A percentile compares a stretch with the other conserved stretches of the same genome.
phyloP scores from a whole-genome alignment of 2,888 invertebrate species.

The Nasonia oneida region DNA sequence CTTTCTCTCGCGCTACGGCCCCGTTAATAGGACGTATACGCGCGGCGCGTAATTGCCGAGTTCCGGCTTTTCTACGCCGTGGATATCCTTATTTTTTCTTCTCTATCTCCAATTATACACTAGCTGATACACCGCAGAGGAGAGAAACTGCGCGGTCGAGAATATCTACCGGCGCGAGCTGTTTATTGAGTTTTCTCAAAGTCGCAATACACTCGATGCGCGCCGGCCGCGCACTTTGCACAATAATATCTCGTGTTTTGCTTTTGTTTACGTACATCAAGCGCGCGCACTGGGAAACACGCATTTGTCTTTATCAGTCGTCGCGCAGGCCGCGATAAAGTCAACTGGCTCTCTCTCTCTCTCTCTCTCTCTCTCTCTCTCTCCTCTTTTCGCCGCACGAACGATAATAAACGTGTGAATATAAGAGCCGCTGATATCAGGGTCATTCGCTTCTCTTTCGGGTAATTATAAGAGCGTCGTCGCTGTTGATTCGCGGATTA shows the following conservation, averaged over 20 bases:
- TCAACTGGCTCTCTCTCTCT: neutral
- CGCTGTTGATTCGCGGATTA: neutral
- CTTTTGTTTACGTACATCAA: constrained; percentile 43
- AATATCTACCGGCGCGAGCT: too few species aligned
- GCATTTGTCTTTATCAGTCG: constrained; percentile 41
- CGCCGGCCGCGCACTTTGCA: neutral
- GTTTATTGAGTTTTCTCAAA: neutral
- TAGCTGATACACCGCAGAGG: too few species aligned
- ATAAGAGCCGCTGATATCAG: neutral
- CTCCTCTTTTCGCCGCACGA: neutral
- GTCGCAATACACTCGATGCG: neutral
- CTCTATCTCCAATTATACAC: too few species aligned
- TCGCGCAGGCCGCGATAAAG: neutral
- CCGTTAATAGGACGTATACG: neutral
- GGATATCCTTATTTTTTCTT: neutral
- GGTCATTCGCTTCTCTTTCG: neutral
- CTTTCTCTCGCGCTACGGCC: neutral
- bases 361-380: neutral
- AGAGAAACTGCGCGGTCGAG: too few species aligned
- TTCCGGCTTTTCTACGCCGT: neutral
- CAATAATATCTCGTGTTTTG: constrained; percentile 5
- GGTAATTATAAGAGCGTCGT: neutral
- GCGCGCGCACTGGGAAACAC: constrained; percentile 24
- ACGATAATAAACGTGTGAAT: neutral
- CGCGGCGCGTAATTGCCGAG: neutral